Evolutionary conservation across 2,888 invertebrate genomes (phyloP).

Genomic region (Eupeodes luniger): DNA sequence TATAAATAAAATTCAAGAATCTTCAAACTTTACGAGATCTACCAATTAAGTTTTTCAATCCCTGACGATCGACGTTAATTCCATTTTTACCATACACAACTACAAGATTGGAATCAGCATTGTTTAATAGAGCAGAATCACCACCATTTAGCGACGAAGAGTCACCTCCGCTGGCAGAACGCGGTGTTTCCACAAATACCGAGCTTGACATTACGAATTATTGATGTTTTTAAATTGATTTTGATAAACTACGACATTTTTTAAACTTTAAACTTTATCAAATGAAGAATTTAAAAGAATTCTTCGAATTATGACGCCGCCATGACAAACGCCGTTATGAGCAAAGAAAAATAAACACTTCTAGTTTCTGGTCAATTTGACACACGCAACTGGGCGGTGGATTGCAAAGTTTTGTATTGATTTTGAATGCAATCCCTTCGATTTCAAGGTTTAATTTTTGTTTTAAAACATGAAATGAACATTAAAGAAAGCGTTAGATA

Average conservation of each 20-base stretch:
- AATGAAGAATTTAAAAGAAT: constrained; percentile 31
- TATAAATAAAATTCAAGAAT: neutral
- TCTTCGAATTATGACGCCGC: constrained; percentile 63
- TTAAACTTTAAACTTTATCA: neutral
- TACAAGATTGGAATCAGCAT: constrained; percentile 85
- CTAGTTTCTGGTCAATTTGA: constrained; percentile 34
- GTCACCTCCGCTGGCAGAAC: constrained; percentile 48
- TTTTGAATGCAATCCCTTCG: neutral
- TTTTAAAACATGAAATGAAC: constrained; percentile 25
- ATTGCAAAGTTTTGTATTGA: constrained; percentile 34
- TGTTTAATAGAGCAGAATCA: constrained; percentile 25
- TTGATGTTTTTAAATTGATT: constrained; percentile 5
- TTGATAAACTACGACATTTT: constrained; percentile 34
- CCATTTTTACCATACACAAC: constrained; percentile 95
- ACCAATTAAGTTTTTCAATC: constrained; percentile 92
- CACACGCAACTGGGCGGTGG: constrained; percentile 63
- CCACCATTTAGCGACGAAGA: constrained; percentile 45
- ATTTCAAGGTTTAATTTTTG: constrained; percentile 2
- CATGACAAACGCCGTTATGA: constrained; percentile 69
- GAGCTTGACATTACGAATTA: constrained; percentile 82
- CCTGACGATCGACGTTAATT: constrained; percentile 92
- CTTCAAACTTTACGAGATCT: constrained; percentile 81
- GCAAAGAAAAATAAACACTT: constrained; percentile 71
- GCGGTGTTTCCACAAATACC: constrained; percentile 81
- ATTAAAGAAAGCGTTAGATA: constrained; percentile 12